Evolutionary conservation across 2,888 invertebrate species (phyloP), one percentile per base, ranked within the genome.

Genomic region (Rhamphomyia laevipes): DNA sequence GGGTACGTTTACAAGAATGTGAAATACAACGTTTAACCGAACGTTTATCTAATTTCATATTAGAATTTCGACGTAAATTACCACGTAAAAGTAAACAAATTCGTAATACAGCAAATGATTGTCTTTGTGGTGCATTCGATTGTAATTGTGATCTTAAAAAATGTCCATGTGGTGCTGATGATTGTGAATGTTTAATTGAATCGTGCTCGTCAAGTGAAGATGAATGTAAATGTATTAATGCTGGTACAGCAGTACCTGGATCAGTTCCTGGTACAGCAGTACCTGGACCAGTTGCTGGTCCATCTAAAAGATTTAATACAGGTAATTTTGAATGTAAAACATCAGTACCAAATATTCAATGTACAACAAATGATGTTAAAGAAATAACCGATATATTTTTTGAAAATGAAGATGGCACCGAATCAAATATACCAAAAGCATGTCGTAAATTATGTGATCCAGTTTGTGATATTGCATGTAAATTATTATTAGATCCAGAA

Each of bases 381-480:
- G 4, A 6, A 27, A 27, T 7, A 7, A 7, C 4, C 9, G 23
- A 27, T 27, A 27, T 27, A 27, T 27, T 27, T 4, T 27, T 27
- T 27, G 23, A 27, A 6, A 4, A 9, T 27, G 7, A 27, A 21
- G 21, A 21, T 27, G 23, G 7, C 2, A 27, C 4, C 4, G 23
- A 27, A 6, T 6, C 7, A 16, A 31, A 35, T 11, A n/a, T 21
- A 11, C 27, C 4, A n/a, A 42, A 17, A 11, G 3, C 16, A 4
- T 21, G 15, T 16, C 23, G 15, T 27, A 10, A 42, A 10, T 9
- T 27, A 1, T 65, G 65, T 27, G 64, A 69, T 46, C 61, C 61
- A 35, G 59, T 61, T 12, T 63, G 65, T 33, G 58, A 61, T 11
- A 57, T 63, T 4, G 65, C 66, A 11, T 67, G 66, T 42, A 56